Percentiles rank a stretch among this genome's conserved stretches.
Evolutionary conservation across 2,113 vertebrate genomes (phyloP).

Genomic region (Grammomys dolichurus): DNA sequence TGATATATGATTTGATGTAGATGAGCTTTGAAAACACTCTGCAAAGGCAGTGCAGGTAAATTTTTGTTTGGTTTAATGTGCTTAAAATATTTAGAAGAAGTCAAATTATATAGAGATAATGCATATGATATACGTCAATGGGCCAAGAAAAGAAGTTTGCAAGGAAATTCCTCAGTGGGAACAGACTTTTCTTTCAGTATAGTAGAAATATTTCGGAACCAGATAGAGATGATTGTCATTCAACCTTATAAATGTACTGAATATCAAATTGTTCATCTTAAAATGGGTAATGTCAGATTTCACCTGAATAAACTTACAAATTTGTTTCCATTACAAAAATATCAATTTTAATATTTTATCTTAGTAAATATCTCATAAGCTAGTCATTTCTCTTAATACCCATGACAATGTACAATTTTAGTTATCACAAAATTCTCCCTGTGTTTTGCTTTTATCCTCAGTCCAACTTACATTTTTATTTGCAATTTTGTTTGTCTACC

Average conservation of each 20-base stretch:
- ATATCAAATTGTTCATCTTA: neutral
- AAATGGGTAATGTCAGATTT: neutral
- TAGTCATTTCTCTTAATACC: neutral
- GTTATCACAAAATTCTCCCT: neutral
- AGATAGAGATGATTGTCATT: neutral
- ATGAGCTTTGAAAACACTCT: neutral
- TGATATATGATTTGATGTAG: neutral
- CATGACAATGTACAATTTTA: neutral
- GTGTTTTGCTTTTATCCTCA: neutral
- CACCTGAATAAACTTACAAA: neutral
- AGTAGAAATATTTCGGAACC: neutral
- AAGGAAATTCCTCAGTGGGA: neutral
- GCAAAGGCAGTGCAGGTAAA: neutral
- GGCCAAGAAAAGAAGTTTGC: neutral
- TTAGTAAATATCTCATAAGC: neutral
- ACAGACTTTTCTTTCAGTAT: neutral
- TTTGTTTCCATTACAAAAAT: neutral
- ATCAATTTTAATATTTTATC: neutral
- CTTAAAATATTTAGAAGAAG: constrained; percentile 14
- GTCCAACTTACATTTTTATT: neutral
- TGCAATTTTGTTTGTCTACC: neutral
- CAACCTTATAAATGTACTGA: neutral
- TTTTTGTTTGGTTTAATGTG: neutral
- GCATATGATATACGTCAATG: neutral
- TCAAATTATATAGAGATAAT: neutral